Evolutionary conservation across 2,888 invertebrate species (phyloP), one percentile per base, ranked within the genome.

Genomic region (Caenorhabditis angaria): DNA sequence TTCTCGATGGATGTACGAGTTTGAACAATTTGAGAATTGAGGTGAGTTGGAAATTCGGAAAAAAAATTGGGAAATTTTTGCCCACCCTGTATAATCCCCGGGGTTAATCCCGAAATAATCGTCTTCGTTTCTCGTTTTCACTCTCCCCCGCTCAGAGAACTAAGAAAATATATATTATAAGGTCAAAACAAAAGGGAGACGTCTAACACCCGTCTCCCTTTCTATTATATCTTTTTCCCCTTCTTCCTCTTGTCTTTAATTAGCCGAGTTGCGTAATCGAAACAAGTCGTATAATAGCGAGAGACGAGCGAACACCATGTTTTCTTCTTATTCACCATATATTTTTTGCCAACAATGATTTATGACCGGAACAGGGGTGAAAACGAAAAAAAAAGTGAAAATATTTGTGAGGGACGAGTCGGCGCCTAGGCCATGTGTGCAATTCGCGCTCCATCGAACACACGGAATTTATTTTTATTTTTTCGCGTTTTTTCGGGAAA

Each of bases 21-120:
- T 56, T 78, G 20, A 73, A 76, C 53, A 70, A 72, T 64, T 57
- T 78, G 59, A 67, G 61, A 47, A 68, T 78, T 25, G 70, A 72
- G 67, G 78, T 78, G 20, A 65, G 72, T 61, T n/a, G n/a, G n/a
- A n/a, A n/a, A n/a, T n/a, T n/a, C n/a, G n/a, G n/a, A n/a, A n/a
- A n/a, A n/a, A n/a, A n/a, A n/a, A n/a, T n/a, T n/a, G n/a, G n/a
- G n/a, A n/a, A n/a, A n/a, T n/a, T n/a, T n/a, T n/a, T n/a, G n/a
- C n/a, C n/a, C n/a, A n/a, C n/a, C n/a, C n/a, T n/a, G n/a, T n/a
- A n/a, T n/a, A n/a, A n/a, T n/a, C n/a, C n/a, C n/a, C n/a, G n/a
- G n/a, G n/a, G n/a, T n/a, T n/a, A n/a, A n/a, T n/a, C n/a, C n/a
- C n/a, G n/a, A n/a, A 41, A 14, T 41, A 41, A 41, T 41, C 41